Evolutionary conservation across 37 sponge, comb jelly and placozoan genomes (phyloP).

Genomic region (Petrosia ficiformis): DNA sequence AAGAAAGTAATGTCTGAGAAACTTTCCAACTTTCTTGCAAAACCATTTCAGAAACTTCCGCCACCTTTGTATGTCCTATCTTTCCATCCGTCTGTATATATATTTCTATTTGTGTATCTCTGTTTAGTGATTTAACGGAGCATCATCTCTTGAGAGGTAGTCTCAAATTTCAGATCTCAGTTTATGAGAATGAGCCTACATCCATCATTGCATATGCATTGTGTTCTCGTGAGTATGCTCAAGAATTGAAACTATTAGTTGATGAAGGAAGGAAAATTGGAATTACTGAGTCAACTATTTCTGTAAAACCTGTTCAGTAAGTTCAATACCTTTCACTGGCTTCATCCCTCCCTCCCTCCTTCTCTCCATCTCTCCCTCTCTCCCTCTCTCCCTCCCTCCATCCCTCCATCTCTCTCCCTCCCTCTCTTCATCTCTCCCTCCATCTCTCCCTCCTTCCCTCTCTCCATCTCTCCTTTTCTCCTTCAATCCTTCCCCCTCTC

Average conservation of each 20-base stretch:
- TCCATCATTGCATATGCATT: conserved; percentile 96
- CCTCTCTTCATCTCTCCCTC: background rate
- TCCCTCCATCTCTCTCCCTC: conserved; percentile 1
- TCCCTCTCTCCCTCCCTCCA: conserved; percentile 18
- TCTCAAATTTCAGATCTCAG: conserved; percentile 58
- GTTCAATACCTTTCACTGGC: background rate
- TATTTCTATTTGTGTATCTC: background rate
- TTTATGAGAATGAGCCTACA: conserved; percentile 94
- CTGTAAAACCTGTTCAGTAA: background rate
- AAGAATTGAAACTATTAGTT: conserved; percentile 13
- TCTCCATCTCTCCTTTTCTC: too few relatives aligned
- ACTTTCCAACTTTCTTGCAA: background rate
- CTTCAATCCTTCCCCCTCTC: too few relatives aligned
- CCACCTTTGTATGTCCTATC: conserved; percentile 15
- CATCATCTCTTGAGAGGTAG: conserved; percentile 17
- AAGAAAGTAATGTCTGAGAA: background rate
- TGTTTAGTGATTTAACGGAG: conserved; percentile 14
- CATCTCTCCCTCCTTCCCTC: too few relatives aligned
- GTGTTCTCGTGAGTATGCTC: conserved; percentile 71
- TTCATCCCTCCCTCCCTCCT: background rate
- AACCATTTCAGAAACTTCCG: conserved; percentile 42
- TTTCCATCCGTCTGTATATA: background rate
- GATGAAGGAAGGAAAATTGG: conserved; percentile 14
- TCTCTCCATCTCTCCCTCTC: too few relatives aligned
- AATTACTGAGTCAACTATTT: background rate